Evolutionary conservation across 2,113 vertebrate species (phyloP).

Genomic region (Capreolus pygargus): DNA sequence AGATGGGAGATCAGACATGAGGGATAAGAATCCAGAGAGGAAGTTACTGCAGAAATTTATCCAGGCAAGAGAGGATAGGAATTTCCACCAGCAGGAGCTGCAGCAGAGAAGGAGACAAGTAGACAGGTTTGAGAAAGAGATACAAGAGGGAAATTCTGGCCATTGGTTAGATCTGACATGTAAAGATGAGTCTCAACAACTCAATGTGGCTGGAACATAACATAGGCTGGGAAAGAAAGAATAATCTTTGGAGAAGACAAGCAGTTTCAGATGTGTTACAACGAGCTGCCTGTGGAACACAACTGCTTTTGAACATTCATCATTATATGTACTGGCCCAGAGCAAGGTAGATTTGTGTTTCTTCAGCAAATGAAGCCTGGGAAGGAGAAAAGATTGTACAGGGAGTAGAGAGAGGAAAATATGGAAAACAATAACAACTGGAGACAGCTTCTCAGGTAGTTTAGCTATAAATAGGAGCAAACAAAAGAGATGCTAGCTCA

Average conservation of each 20-base stretch:
- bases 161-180: neutral
- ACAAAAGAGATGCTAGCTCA: neutral
- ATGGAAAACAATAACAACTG: neutral
- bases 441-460: neutral
- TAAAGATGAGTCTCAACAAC: neutral
- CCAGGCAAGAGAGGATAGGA: neutral
- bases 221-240: neutral
- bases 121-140: neutral
- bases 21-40: neutral
- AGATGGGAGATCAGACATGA: neutral
- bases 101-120: neutral
- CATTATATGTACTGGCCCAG: neutral
- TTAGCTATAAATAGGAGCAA: neutral
- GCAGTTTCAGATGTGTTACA: neutral
- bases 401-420: neutral
- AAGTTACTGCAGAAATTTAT: neutral
- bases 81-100: neutral
- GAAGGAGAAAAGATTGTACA: neutral
- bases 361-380: neutral
- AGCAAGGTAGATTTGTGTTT: neutral
- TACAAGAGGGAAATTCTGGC: neutral
- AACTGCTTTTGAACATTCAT: neutral
- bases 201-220: neutral
- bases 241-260: neutral
- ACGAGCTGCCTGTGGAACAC: neutral